Conservation (phyloP, 2,888 invertebrate species). For the Callimorpha dominula region DNA sequence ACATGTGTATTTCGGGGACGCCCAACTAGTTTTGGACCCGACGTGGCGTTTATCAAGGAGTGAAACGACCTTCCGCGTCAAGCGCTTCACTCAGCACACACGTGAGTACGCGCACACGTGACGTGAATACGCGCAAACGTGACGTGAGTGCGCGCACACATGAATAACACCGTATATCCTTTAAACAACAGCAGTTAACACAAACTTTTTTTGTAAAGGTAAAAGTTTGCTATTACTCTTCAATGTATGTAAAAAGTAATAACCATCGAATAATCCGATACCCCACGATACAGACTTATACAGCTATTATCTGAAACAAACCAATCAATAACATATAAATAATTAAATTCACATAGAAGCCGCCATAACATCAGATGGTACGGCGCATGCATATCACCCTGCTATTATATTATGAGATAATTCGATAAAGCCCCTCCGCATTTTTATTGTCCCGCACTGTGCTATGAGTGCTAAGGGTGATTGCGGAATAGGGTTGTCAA, state of each 20-base stretch:
- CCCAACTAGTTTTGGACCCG: too few relatives aligned
- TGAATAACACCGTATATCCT: too few relatives aligned
- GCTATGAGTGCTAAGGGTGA: conserved; percentile 52
- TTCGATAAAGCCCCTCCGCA: conserved; percentile 73
- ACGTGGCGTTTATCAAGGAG: too few relatives aligned
- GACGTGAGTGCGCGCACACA: too few relatives aligned
- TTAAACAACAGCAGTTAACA: too few relatives aligned
- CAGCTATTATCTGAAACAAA: conserved; percentile 23
- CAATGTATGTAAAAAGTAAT: not conserved
- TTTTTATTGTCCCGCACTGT: conserved; percentile 69
- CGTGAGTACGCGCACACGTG: too few relatives aligned
- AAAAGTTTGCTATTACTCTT: not conserved
- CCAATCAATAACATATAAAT: conserved; percentile 62
- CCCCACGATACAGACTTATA: conserved; percentile 14
- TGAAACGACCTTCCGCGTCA: too few relatives aligned
- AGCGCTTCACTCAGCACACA: too few relatives aligned
- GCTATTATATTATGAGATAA: conserved; percentile 77
- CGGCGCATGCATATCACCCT: conserved; percentile 61
- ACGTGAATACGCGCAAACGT: too few relatives aligned
- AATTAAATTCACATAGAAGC: conserved; percentile 66
- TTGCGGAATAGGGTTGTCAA: conserved; percentile 60
- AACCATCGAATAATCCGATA: not conserved
- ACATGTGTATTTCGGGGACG: too few relatives aligned
- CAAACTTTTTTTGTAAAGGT: too few relatives aligned
- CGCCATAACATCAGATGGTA: conserved; percentile 71